These are phyloP conservation scores for Amblyornis subalaris DNA, from an alignment of 2,113 vertebrate species.

Conservation along the genomic window DNA sequence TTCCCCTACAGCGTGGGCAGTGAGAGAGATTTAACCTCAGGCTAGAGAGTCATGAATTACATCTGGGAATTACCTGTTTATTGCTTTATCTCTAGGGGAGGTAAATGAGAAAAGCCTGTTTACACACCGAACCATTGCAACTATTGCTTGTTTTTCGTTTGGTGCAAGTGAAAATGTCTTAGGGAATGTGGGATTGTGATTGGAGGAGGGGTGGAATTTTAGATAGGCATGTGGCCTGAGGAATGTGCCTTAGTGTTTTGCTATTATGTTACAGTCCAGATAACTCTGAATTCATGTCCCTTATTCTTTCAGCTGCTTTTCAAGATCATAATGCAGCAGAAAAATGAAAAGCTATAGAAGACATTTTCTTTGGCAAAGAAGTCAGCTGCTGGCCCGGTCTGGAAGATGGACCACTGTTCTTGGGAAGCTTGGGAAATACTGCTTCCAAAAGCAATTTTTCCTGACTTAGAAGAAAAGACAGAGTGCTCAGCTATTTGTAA, in stretches of 20 bases:
- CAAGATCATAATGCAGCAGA: conserved; percentile 75
- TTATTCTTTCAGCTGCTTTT: conserved; percentile 62
- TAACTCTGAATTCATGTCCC: conserved; percentile 28
- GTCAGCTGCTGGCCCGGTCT: conserved; percentile 47
- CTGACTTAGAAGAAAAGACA: conserved; percentile 52
- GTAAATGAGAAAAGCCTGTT: neutral
- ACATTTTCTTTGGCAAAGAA: conserved; percentile 62
- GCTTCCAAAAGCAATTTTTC: conserved; percentile 56
- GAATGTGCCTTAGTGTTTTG: neutral
- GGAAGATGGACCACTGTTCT: conserved; percentile 66
- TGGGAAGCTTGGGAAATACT: conserved; percentile 61
- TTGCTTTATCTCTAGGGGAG: neutral
- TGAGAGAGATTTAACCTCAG: neutral
- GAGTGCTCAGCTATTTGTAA: neutral
- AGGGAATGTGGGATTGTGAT: neutral
- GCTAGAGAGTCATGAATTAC: neutral
- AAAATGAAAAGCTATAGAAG: conserved; percentile 74
- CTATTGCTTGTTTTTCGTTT: neutral
- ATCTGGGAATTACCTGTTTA: neutral
- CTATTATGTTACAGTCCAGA: conserved; percentile 4
- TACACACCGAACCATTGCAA: rapidly evolving
- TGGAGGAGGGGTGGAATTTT: neutral
- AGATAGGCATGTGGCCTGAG: neutral
- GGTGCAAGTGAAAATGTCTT: neutral
- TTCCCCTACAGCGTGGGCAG: neutral